Conservation (phyloP, 2,797 vertebrate species). For the Aldrovandia affinis region DNA sequence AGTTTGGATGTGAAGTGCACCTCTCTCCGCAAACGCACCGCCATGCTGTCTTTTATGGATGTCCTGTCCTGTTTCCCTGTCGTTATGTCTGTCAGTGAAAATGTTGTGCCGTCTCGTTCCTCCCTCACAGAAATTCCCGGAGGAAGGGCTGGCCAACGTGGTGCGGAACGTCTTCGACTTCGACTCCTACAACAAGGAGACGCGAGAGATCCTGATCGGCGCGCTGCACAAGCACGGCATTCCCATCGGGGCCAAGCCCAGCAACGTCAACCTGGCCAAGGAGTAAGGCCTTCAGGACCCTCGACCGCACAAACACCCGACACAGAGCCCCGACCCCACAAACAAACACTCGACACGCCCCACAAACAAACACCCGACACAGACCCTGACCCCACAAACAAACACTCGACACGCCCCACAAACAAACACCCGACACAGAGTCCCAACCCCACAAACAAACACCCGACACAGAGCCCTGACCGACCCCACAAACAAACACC, state of each 20-base stretch:
- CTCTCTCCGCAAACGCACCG: neutral
- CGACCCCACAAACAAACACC: no score
- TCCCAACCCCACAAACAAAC: no score
- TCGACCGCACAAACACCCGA: conserved; percentile 28
- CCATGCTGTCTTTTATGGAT: neutral
- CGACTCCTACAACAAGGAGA: conserved; percentile 95
- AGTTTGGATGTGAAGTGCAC: neutral
- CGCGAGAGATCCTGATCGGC: conserved; percentile 83
- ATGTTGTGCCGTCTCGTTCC: conserved; percentile 20
- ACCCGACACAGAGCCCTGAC: no score
- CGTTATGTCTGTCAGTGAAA: neutral
- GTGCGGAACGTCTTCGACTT: conserved; percentile 97
- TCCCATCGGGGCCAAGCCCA: conserved; percentile 91
- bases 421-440: no score
- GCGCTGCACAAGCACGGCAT: conserved; percentile 95
- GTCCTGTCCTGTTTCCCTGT: neutral
- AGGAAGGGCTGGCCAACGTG: conserved; percentile 90
- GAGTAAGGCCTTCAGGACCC: conserved; percentile 82
- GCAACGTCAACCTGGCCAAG: conserved; percentile 90
- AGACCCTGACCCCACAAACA: neutral
- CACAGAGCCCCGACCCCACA: neutral
- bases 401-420: neutral
- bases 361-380: conserved; percentile 3
- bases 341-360: conserved; percentile 30
- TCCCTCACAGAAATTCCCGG: conserved; percentile 86